Percentiles rank a stretch among this genome's conserved stretches.
phyloP scores from a whole-genome alignment of 2,113 vertebrate species.

The Alces alces region DNA sequence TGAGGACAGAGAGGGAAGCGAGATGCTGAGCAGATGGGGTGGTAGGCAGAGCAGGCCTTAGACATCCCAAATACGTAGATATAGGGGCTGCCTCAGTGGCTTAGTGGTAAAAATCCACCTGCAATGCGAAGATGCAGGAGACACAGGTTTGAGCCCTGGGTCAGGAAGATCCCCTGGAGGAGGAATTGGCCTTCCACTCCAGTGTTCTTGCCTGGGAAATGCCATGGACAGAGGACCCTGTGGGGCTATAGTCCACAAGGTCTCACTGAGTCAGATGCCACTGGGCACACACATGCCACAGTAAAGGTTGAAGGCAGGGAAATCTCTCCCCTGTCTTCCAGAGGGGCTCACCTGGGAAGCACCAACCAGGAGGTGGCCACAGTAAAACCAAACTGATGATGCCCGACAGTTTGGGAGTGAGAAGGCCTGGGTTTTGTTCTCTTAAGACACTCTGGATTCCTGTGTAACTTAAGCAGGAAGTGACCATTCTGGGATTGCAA shows the following conservation, averaged over 20 bases:
- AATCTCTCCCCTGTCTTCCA: not conserved
- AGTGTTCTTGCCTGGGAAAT: not conserved
- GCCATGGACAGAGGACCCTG: not conserved
- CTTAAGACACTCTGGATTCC: not conserved
- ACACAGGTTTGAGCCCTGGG: not conserved
- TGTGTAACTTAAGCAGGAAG: not conserved
- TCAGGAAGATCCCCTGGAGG: not conserved
- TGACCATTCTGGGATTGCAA: not conserved
- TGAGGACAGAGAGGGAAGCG: not conserved
- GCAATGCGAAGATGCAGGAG: not conserved
- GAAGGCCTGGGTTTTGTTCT: not conserved
- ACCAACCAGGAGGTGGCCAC: not conserved
- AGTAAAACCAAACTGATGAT: not conserved
- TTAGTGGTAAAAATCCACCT: not conserved
- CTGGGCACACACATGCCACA: not conserved
- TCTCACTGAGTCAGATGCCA: not conserved
- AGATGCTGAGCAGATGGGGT: not conserved
- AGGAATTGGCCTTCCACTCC: not conserved
- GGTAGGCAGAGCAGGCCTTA: not conserved
- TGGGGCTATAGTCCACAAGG: not conserved
- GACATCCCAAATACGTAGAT: not conserved
- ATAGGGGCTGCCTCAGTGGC: not conserved
- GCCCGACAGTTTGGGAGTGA: not conserved
- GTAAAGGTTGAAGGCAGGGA: not conserved
- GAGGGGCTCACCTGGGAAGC: not conserved